Evolutionary conservation across 2,797 vertebrate genomes (phyloP).

Genomic region (Tachyglossus aculeatus): DNA sequence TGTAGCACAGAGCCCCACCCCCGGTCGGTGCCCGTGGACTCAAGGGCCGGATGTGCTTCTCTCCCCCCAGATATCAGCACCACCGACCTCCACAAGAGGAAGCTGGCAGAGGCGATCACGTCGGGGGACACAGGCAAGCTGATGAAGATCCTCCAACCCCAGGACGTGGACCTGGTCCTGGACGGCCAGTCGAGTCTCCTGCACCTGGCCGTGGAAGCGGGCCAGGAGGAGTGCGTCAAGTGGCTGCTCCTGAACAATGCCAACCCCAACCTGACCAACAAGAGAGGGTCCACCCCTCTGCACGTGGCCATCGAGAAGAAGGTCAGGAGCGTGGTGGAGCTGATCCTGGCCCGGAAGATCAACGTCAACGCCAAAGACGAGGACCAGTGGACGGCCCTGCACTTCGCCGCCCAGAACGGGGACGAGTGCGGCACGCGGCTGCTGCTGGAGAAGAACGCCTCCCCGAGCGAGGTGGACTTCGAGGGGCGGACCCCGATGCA

Average conservation of each 20-base stretch:
- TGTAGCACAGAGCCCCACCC: too few species aligned
- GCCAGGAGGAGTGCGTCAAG: conserved; percentile 94
- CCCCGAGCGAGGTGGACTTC: conserved; percentile 86
- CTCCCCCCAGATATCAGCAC: conserved; percentile 81
- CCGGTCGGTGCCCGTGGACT: too few species aligned
- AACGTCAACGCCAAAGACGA: conserved; percentile 93
- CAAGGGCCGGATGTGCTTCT: not conserved
- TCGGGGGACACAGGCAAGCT: conserved; percentile 90
- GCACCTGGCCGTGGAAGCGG: conserved; percentile 86
- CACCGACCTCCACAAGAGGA: conserved; percentile 88
- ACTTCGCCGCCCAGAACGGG: conserved; percentile 92
- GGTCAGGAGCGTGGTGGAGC: conserved; percentile 84
- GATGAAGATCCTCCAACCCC: conserved; percentile 98
- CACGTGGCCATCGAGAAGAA: conserved; percentile 89
- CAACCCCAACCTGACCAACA: conserved; percentile 87
- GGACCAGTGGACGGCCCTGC: conserved; percentile 96
- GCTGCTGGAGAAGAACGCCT: conserved; percentile 86
- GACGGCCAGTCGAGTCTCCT: conserved; percentile 89
- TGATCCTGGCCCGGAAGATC: conserved; percentile 87
- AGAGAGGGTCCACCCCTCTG: conserved; percentile 87
- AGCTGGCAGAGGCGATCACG: conserved; percentile 89
- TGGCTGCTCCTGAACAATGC: conserved; percentile 94
- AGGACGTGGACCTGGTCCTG: conserved; percentile 91
- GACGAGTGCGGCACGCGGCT: conserved; percentile 90
- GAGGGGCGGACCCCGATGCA: conserved; percentile 93